Conservation (phyloP, 2,113 vertebrate genomes). For the Dendrocopos noguchii region DNA sequence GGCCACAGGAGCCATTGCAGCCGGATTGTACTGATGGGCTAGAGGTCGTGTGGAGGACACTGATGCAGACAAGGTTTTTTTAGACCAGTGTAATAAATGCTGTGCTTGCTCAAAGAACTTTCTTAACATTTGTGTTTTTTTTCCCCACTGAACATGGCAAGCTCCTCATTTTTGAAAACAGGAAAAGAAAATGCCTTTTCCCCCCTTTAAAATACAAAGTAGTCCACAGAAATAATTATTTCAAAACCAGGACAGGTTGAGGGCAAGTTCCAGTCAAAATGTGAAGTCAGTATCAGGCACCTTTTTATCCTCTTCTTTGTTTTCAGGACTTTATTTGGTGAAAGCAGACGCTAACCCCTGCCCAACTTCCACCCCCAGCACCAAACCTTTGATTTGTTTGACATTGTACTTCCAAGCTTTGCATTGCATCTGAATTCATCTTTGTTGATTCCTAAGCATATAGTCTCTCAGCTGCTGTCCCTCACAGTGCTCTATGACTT, state of each 20-base stretch:
- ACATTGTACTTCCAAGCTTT: neutral
- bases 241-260: neutral
- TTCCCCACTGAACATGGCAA: neutral
- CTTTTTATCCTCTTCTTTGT: neutral
- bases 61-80: neutral
- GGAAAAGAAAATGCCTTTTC: neutral
- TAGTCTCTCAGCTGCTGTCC: neutral
- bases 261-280: neutral
- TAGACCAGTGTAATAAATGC: neutral
- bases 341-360: neutral
- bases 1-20: neutral
- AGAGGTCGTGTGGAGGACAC: conserved; percentile 10
- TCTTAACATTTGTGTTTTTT: neutral
- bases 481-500: neutral
- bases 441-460: neutral
- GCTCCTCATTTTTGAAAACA: neutral
- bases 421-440: neutral
- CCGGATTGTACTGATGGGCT: neutral
- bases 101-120: neutral
- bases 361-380: neutral
- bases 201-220: neutral
- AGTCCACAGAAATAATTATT: neutral
- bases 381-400: neutral
- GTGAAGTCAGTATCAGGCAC: neutral
- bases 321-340: neutral